Evolutionary conservation across 1,140 invertebrate species (phyloP).

Genomic region (Diabrotica undecimpunctata): DNA sequence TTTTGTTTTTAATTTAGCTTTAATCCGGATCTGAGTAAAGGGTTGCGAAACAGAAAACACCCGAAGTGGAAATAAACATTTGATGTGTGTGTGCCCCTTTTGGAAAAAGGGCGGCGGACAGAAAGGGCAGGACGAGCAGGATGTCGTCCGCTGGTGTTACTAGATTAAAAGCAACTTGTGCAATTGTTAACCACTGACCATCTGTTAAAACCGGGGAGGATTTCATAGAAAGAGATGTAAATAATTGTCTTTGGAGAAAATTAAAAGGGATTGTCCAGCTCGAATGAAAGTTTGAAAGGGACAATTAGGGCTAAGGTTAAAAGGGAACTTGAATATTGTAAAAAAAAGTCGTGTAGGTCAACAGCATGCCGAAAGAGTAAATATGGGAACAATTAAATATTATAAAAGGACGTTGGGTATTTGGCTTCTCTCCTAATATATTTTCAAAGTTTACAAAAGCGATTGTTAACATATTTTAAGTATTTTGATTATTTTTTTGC

Average conservation of each 20-base stretch:
- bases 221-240: conserved; percentile 1
- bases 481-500: too few relatives aligned
- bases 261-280: not conserved
- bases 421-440: too few relatives aligned
- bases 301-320: not conserved
- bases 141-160: conserved; percentile 1
- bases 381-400: too few relatives aligned
- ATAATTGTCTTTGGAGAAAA: not conserved
- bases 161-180: conserved; percentile 2
- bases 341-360: too few relatives aligned
- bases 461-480: too few relatives aligned
- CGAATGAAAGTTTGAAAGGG: not conserved
- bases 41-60: too few relatives aligned
- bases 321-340: too few relatives aligned
- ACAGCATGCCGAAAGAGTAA: too few relatives aligned
- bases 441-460: too few relatives aligned
- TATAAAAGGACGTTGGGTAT: too few relatives aligned
- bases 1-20: too few relatives aligned
- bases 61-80: not conserved
- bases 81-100: not conserved
- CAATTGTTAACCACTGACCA: conserved; percentile 1
- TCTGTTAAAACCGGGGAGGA: not conserved
- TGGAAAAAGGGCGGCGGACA: not conserved
- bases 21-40: too few relatives aligned
- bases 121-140: not conserved